Evolutionary conservation across 2,113 vertebrate genomes (phyloP).

Genomic region (Halichoeres trimaculatus): DNA sequence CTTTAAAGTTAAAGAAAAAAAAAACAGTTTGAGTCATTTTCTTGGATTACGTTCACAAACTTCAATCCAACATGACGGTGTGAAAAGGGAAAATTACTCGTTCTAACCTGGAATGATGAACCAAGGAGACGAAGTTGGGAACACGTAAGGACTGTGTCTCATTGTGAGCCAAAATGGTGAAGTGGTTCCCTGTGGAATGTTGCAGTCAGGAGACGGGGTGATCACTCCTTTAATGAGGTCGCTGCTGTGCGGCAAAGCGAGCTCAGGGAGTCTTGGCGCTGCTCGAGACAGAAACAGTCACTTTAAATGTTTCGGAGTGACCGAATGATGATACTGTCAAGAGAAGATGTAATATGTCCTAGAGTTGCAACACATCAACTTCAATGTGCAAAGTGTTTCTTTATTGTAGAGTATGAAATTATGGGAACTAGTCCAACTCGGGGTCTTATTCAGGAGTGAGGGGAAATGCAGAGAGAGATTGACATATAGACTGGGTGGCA

Average conservation of each 20-base stretch:
- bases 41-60: background rate
- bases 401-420: no score
- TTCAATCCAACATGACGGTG: background rate
- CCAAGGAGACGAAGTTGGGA: conserved; percentile 50
- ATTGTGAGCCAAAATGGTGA: conserved; percentile 57
- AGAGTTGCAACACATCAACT: no score
- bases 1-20: background rate
- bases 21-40: background rate
- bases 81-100: background rate
- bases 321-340: no score
- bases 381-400: no score
- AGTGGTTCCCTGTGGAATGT: background rate
- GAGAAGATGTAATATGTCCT: no score
- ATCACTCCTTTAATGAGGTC: background rate
- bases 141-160: conserved; percentile 42
- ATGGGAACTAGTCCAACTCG: no score
- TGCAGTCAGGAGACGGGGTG: accelerated
- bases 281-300: background rate
- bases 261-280: conserved; percentile 21
- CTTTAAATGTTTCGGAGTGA: no score
- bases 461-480: no score
- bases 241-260: conserved; percentile 9
- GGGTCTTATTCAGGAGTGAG: no score
- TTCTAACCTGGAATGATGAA: conserved; percentile 65
- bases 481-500: no score